A percentile compares a stretch with the other conserved stretches of the same genome.
phyloP scores from a whole-genome alignment of 2,113 vertebrate genomes.

The Saguinus midas region DNA sequence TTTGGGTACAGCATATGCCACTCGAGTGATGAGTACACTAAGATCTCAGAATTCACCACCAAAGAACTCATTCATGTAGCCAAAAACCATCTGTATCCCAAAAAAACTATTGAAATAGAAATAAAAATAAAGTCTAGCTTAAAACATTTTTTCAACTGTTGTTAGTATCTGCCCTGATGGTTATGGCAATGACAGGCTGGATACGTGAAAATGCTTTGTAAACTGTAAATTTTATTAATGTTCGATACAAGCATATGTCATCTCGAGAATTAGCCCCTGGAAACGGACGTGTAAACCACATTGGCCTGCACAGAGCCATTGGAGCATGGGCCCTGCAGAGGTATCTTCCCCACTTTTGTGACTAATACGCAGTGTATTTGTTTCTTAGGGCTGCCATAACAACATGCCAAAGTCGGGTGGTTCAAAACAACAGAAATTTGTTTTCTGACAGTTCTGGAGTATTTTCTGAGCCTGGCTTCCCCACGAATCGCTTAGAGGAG shows the following conservation, averaged over 20 bases:
- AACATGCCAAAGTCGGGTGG: neutral
- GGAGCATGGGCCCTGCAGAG: neutral
- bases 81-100: too few species aligned
- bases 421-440: neutral
- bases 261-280: neutral
- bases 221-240: neutral
- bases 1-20: too few species aligned
- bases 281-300: neutral
- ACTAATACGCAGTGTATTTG: neutral
- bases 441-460: neutral
- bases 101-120: too few species aligned
- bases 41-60: too few species aligned
- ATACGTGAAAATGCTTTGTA: neutral
- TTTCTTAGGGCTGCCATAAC: neutral
- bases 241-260: neutral
- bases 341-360: neutral
- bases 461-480: neutral
- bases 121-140: too few species aligned
- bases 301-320: neutral
- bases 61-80: too few species aligned
- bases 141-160: too few species aligned
- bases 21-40: too few species aligned
- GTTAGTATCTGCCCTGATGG: neutral
- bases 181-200: neutral
- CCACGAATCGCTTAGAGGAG: neutral